Percentiles rank a stretch among this genome's conserved stretches.
Evolutionary conservation across 2,888 invertebrate species (phyloP).

Genomic region (Scaptodrosophila latifasciaeformis): DNA sequence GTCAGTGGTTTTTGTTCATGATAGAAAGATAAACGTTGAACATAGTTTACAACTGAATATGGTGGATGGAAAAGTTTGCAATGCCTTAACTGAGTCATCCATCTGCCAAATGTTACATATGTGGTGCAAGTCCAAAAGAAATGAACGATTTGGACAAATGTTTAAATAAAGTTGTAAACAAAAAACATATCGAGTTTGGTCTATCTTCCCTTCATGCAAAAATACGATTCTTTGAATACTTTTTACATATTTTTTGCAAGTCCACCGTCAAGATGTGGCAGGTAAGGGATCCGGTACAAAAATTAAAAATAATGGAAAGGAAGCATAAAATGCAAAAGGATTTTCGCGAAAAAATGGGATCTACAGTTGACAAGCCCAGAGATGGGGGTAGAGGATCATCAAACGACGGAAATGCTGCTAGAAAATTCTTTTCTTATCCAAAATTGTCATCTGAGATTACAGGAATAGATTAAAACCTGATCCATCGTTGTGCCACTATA

Average conservation of each 20-base stretch:
- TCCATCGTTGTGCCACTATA: too few species aligned
- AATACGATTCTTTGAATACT: slow-evolving; percentile 22
- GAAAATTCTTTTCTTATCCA: too few species aligned
- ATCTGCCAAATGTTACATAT: slow-evolving; percentile 29
- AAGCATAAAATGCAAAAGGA: too few species aligned
- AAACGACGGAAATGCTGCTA: too few species aligned
- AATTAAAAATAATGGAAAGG: not conserved
- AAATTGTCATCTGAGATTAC: too few species aligned
- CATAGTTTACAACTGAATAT: slow-evolving; percentile 26
- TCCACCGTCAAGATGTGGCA: slow-evolving; percentile 22
- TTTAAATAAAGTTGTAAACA: slow-evolving; percentile 19
- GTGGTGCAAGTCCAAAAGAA: slow-evolving; percentile 17
- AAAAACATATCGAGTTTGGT: slow-evolving; percentile 16
- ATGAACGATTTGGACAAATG: slow-evolving; percentile 23
- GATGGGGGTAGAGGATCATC: too few species aligned
- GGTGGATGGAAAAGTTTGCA: slow-evolving; percentile 27
- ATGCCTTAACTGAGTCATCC: slow-evolving; percentile 23
- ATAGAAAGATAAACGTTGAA: slow-evolving; percentile 6
- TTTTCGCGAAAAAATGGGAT: too few species aligned
- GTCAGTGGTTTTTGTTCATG: not conserved
- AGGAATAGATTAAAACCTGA: too few species aligned
- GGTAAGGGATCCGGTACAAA: slow-evolving; percentile 14
- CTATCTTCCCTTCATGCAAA: slow-evolving; percentile 20
- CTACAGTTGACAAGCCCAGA: too few species aligned
- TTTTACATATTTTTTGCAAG: slow-evolving; percentile 16